Evolutionary conservation across 2,888 invertebrate species (phyloP), one percentile per base, ranked within the genome.

Genomic region (Furcula furcula): DNA sequence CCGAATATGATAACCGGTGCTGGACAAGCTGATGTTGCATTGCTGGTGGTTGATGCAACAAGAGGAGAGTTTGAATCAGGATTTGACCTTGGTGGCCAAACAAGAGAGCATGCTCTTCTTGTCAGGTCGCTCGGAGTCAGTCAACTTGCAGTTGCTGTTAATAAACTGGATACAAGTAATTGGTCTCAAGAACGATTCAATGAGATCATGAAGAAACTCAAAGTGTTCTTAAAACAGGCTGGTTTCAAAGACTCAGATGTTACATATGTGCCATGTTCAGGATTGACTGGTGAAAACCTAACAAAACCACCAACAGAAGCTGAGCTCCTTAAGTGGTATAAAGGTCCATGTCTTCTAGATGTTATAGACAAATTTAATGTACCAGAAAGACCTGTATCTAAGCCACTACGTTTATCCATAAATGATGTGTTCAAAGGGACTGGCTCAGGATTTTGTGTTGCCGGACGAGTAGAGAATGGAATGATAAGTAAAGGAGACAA

Each of bases 1-100:
- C 99, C 99, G 1, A 99, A 99, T 66, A 99, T 99, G 99, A 99
- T 99, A 55, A 96, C 96, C 7, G 99, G 99, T 9, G 98, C 99
- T 1, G 96, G 98, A 0, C 98, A 99, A 81, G 99, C 99, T 1
- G 99, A 99, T 87, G 98, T 97, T 0, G 98, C 98, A 7, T 88
- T 99, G 18, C 84, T 99, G 12, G 99, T 99, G 0, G 96, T 99
- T 0, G 99, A 99, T 89, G 97, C 98, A 0, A 95, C 95, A 0
- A 91, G 95, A 56, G 99, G 99, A 13, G 99, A 99, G 86, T 99
- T 99, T 84, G 99, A 99, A 82, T 97, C 98, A 23, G 99, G 99
- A 1, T 99, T 99, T 81, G 98, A 99, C 65, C 93, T 94, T 55
- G 99, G 99, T 7, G 99, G 99, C 1, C 99, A 99, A 83, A 99